phyloP scores from a whole-genome alignment of 2,113 vertebrate species.

The Scolopax mira region DNA sequence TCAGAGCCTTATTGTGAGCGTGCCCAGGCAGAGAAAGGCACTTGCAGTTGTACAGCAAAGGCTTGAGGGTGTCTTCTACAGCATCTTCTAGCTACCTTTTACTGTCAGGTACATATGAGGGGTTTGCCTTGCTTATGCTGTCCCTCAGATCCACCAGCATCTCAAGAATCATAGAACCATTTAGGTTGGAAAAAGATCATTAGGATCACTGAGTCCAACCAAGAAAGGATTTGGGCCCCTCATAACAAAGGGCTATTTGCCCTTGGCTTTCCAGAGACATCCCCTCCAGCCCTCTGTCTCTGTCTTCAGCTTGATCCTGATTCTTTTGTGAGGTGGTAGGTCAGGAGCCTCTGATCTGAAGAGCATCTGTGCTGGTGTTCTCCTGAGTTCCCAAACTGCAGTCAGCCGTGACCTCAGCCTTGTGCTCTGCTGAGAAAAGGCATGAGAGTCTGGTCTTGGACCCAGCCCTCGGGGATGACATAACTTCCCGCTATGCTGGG shows the following conservation, averaged over 20 bases:
- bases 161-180: not conserved
- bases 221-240: not conserved
- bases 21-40: not conserved
- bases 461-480: not conserved
- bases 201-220: not conserved
- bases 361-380: not conserved
- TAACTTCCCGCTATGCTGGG: fast-evolving
- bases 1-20: not conserved
- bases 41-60: not conserved
- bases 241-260: not conserved
- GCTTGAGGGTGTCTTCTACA: not conserved
- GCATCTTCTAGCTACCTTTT: not conserved
- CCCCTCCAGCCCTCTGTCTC: not conserved
- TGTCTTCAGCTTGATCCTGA: not conserved
- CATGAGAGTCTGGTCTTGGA: not conserved
- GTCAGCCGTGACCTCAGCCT: not conserved
- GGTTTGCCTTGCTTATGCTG: not conserved
- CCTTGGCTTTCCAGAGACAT: not conserved
- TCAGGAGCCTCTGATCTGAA: not conserved
- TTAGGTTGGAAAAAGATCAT: not conserved
- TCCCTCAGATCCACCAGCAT: not conserved
- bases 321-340: not conserved
- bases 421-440: not conserved
- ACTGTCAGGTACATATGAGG: fast-evolving
- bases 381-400: not conserved